These are phyloP conservation scores for Melolontha melolontha DNA, from an alignment of 2,888 invertebrate species.

Conservation along the genomic window DNA sequence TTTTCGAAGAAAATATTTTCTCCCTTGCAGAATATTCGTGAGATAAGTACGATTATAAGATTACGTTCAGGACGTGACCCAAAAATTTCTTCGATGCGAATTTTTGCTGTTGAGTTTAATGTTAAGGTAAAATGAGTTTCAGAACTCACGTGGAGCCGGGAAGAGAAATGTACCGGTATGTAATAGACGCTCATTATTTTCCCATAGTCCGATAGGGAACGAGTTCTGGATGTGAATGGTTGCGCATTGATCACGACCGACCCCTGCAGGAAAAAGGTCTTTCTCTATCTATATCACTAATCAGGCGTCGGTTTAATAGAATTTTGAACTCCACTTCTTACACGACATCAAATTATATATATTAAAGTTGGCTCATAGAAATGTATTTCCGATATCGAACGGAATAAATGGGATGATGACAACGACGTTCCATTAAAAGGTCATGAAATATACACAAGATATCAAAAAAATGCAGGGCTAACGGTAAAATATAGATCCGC, in stretches of 20 bases:
- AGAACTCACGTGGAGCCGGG: background rate
- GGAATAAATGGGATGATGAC: background rate
- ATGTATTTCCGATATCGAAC: background rate
- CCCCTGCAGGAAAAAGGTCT: conserved; percentile 5
- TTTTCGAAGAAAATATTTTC: conserved; percentile 8
- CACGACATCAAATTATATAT: conserved; percentile 8
- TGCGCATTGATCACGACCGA: conserved; percentile 3
- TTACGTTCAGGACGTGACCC: conserved; percentile 5
- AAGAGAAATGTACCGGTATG: conserved; percentile 27
- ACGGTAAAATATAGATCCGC: no score
- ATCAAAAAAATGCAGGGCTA: no score
- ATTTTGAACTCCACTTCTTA: conserved; percentile 17
- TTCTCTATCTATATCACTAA: conserved; percentile 18
- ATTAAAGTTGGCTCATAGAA: background rate
- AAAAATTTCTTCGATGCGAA: conserved; percentile 20
- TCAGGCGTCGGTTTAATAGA: conserved; percentile 27
- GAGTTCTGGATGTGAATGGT: conserved; percentile 6
- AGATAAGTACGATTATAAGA: conserved; percentile 1
- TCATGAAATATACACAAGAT: no score
- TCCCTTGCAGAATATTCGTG: background rate
- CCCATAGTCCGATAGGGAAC: conserved; percentile 4
- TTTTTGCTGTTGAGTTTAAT: background rate
- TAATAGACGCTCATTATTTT: conserved; percentile 26
- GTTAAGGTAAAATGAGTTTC: no score
- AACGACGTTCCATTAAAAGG: no score